Evolutionary conservation across 2,797 vertebrate genomes (phyloP).

Genomic region (Molothrus ater): DNA sequence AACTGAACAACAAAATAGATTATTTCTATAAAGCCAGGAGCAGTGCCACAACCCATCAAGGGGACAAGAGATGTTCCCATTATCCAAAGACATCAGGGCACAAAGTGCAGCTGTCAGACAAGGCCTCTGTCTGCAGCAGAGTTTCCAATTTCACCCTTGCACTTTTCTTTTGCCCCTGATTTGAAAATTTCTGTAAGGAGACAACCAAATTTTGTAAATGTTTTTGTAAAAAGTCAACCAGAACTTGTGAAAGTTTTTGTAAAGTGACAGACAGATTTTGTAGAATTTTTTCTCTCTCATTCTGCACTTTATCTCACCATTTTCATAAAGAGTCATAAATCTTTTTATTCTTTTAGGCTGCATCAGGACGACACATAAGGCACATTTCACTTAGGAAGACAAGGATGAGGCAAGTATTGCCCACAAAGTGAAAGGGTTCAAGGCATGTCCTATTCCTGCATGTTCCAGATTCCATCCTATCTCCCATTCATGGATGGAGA

Average conservation of each 20-base stretch:
- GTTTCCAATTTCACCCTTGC: rapidly evolving
- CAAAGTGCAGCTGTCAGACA: not conserved
- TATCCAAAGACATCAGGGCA: not conserved
- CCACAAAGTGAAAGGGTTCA: not conserved
- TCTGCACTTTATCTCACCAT: not conserved
- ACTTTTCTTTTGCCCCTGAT: not conserved
- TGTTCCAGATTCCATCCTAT: rapidly evolving
- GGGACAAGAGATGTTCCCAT: not conserved
- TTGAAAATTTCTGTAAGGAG: not conserved
- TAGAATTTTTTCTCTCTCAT: not conserved
- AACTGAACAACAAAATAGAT: not conserved
- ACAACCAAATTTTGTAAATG: not conserved
- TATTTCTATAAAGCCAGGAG: not conserved
- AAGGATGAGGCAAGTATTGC: not conserved
- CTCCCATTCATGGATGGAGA: not conserved
- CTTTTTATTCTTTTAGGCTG: not conserved
- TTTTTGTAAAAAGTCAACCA: not conserved
- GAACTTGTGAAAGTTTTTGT: not conserved
- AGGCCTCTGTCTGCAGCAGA: not conserved
- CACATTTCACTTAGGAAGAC: not conserved
- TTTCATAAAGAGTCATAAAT: not conserved
- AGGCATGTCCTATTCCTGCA: not conserved
- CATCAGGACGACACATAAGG: rapidly evolving
- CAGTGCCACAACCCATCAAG: not conserved
- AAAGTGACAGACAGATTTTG: not conserved